Evolutionary conservation across 2,113 vertebrate species (phyloP), one percentile per base, ranked within the genome.

Genomic region (Crypturellus undulatus): DNA sequence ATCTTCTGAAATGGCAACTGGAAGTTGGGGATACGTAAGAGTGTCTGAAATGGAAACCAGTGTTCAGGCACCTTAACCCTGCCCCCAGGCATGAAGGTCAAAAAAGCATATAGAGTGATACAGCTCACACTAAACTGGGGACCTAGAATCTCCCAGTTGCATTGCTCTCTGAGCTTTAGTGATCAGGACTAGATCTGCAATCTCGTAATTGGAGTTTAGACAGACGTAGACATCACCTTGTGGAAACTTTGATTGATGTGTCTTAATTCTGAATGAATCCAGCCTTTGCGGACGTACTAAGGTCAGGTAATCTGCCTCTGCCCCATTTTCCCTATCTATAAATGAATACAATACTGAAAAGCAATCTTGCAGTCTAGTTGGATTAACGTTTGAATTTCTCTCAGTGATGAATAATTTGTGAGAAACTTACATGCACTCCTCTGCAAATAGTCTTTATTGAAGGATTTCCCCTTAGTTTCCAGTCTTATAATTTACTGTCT

Each of bases 171-270:
- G 8, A 1, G 0, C 28, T 72, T 12, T 45, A 49, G 8, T 9
- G 22, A 2, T 3, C 0, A 0, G 17, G 9, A 26, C 6, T 42
- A 18, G 6, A 11, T 54, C 8, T 56, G 4, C 38, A 24, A 6
- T 25, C 16, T 24, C 79, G 28, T n/a, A 65, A 17, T 1, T 12
- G n/a, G 21, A 86, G 30, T 47, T 24, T 47, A 68, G 65, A 24
- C 26, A 59, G 7, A 19, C 6, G 20, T 0, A 59, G 11, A 40
- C 11, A 52, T 26, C 8, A 49, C 32, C 20, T 16, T 52, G 21
- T 12, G 58, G 56, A 70, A 86, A 60, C 30, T 64, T 60, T 36
- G 36, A 14, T 32, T 28, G 26, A 36, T n/a, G 9, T 24, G 15
- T 28, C 40, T 25, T 19, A 42, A 51, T 49, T 78, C 65, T 67